A percentile compares a stretch with the other conserved stretches of the same genome.
These are phyloP conservation scores for Drosophila nr. perissopoda DNA, from an alignment of 2,888 invertebrate genomes.

Conservation along the genomic window DNA sequence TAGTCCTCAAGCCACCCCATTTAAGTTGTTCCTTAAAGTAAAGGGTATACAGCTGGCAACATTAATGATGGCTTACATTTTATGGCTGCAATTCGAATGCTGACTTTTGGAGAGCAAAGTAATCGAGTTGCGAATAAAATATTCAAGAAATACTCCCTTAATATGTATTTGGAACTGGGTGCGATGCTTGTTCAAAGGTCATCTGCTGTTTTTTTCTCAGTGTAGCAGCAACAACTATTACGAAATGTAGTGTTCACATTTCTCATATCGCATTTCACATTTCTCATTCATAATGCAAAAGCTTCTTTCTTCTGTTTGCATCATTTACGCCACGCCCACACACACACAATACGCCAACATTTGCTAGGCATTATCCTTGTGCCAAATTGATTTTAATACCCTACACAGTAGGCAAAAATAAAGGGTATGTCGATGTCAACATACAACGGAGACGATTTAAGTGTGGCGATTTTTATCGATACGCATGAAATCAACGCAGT, in stretches of 20 bases:
- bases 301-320: conserved; percentile 30
- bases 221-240: conserved; percentile 14
- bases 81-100: conserved; percentile 24
- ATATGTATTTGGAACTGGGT: conserved; percentile 28
- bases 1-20: neutral
- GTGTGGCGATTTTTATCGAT: neutral
- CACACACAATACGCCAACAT: conserved; percentile 24
- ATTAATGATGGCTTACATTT: conserved; percentile 40
- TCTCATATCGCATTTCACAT: conserved; percentile 10
- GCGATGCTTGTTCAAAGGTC: conserved; percentile 40
- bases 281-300: conserved; percentile 58
- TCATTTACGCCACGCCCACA: conserved; percentile 32
- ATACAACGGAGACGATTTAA: neutral
- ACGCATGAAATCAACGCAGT: neutral
- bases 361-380: conserved; percentile 63
- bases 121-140: conserved; percentile 22
- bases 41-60: conserved; percentile 12
- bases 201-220: neutral
- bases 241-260: conserved; percentile 1
- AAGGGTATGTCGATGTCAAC: neutral
- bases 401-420: neutral
- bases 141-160: neutral
- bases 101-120: conserved; percentile 17
- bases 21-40: neutral
- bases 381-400: conserved; percentile 70